These are phyloP conservation scores for Arvicanthis niloticus DNA, from an alignment of 2,113 vertebrate species.

Conservation along the genomic window DNA sequence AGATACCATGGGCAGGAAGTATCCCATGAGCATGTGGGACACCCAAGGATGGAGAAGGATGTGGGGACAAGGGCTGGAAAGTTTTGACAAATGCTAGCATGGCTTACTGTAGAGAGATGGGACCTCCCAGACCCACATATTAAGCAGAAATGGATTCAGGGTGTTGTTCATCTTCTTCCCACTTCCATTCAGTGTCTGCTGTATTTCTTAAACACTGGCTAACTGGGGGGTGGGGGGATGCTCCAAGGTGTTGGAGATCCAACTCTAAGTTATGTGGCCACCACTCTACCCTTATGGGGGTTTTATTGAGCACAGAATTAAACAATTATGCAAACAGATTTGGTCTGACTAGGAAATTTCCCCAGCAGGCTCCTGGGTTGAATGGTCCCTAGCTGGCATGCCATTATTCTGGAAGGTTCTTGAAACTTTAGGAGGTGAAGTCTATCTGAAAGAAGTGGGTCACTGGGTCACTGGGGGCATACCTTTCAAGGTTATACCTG, in stretches of 20 bases:
- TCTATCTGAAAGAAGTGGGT: not conserved
- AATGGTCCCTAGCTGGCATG: not conserved
- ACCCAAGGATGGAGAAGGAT: slow-evolving; percentile 22
- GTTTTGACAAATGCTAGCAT: not conserved
- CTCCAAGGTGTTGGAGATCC: not conserved
- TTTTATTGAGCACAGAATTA: not conserved
- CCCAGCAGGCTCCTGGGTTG: too few relatives aligned
- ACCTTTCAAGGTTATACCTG: not conserved
- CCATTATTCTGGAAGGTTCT: not conserved
- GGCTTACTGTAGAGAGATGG: accelerated
- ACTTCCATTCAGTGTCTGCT: not conserved
- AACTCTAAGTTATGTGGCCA: not conserved
- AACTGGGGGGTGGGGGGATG: too few relatives aligned
- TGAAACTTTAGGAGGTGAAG: not conserved
- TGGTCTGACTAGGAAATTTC: not conserved
- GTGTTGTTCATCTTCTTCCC: not conserved
- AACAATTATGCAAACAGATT: not conserved
- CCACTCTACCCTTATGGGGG: accelerated
- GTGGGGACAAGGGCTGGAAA: not conserved
- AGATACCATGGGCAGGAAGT: slow-evolving; percentile 30
- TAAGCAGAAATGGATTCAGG: not conserved
- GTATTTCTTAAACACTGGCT: not conserved
- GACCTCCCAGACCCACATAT: not conserved
- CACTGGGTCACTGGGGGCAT: too few relatives aligned
- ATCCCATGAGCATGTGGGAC: not conserved